These are phyloP conservation scores for Crypturellus undulatus DNA, from an alignment of 2,113 vertebrate species.

Conservation along the genomic window DNA sequence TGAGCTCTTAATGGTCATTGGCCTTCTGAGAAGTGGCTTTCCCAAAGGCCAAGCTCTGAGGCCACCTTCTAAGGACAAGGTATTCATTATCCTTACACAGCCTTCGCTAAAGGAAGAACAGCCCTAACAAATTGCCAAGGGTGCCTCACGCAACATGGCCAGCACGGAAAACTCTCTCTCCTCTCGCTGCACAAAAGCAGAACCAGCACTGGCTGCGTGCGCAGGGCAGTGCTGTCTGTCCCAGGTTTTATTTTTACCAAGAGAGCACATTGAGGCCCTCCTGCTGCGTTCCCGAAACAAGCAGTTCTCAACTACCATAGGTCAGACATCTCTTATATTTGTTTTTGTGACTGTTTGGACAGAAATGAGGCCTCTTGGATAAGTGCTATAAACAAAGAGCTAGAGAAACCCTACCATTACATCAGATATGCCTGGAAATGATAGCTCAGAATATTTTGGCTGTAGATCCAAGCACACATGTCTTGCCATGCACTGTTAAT, in stretches of 20 bases:
- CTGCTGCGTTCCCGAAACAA: neutral
- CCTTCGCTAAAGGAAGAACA: neutral
- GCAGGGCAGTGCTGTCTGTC: neutral
- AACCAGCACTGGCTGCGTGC: neutral
- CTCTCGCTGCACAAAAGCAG: neutral
- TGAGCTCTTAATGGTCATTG: neutral
- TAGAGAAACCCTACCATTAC: neutral
- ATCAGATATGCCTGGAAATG: neutral
- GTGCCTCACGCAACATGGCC: neutral
- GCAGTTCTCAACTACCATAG: neutral
- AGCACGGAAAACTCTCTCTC: neutral
- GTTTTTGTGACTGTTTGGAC: neutral
- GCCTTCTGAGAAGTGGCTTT: neutral
- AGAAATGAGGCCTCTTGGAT: neutral
- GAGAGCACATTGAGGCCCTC: neutral
- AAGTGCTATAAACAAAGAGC: neutral
- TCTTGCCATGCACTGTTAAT: conserved; percentile 27
- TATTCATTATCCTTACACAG: neutral
- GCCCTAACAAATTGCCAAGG: neutral
- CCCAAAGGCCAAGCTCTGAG: neutral
- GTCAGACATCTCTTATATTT: neutral
- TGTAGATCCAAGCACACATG: neutral
- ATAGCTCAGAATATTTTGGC: neutral
- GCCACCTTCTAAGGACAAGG: neutral
- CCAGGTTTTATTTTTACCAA: neutral